phyloP scores from a whole-genome alignment of 2,113 vertebrate species.

The Furnarius figulus region DNA sequence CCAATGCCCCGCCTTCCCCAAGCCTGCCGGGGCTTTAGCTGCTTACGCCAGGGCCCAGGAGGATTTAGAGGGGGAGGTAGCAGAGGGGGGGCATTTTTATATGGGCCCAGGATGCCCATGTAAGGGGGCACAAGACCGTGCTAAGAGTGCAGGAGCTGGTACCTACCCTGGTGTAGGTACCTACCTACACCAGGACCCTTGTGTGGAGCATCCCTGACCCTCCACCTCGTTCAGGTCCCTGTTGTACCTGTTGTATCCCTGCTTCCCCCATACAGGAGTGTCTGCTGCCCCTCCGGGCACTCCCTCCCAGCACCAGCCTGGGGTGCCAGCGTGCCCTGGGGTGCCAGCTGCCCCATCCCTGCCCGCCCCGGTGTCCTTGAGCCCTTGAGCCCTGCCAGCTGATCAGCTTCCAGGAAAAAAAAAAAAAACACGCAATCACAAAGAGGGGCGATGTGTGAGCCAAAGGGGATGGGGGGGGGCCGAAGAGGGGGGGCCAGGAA shows the following conservation, averaged over 20 bases:
- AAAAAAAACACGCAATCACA: not conserved
- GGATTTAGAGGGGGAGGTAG: slow-evolving; percentile 32
- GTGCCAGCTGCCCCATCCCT: slow-evolving; percentile 1
- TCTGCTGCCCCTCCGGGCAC: not conserved
- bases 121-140: not conserved
- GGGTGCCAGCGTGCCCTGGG: not conserved
- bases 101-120: not conserved
- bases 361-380: slow-evolving; percentile 50
- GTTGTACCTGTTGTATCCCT: not conserved
- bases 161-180: not conserved
- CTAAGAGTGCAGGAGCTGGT: not conserved
- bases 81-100: not conserved
- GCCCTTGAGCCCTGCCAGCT: slow-evolving; percentile 20
- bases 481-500: not conserved
- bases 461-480: not conserved
- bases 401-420: slow-evolving; percentile 62
- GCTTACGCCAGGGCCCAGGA: slow-evolving; percentile 44
- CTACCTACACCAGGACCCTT: not conserved
- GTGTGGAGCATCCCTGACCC: not conserved
- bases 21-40: slow-evolving; percentile 44
- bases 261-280: not conserved
- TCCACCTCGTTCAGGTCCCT: not conserved
- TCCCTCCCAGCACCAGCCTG: not conserved
- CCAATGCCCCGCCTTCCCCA: not conserved
- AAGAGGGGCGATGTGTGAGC: slow-evolving; percentile 36